These are phyloP conservation scores for Clivina fossor DNA, from an alignment of 2,888 invertebrate species.

Conservation along the genomic window DNA sequence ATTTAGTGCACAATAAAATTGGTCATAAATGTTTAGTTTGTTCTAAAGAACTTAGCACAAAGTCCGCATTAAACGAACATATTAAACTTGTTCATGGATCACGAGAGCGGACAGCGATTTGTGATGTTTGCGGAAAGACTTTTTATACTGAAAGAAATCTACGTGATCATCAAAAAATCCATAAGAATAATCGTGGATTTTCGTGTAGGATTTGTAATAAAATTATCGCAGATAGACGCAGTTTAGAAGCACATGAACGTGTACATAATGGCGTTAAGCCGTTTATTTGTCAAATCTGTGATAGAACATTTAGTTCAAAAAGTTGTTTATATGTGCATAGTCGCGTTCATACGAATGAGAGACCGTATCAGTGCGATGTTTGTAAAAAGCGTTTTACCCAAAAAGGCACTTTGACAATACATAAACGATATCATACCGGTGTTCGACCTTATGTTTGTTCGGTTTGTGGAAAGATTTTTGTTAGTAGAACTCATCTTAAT, in stretches of 20 bases:
- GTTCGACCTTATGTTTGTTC: conserved; percentile 59
- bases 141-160: conserved; percentile 50
- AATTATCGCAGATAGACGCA: conserved; percentile 47
- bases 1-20: conserved; percentile 44
- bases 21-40: conserved; percentile 46
- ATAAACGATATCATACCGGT: conserved; percentile 60
- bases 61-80: conserved; percentile 46
- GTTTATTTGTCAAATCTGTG: conserved; percentile 57
- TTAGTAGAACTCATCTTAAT: conserved; percentile 61
- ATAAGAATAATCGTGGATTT: conserved; percentile 43
- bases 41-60: conserved; percentile 43
- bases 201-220: conserved; percentile 50
- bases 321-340: conserved; percentile 58
- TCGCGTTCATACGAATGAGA: conserved; percentile 57
- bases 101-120: conserved; percentile 45
- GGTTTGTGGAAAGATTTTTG: conserved; percentile 60
- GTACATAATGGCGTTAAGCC: conserved; percentile 55
- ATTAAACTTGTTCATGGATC: conserved; percentile 41
- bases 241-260: conserved; percentile 57
- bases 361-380: conserved; percentile 52
- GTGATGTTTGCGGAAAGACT: conserved; percentile 53
- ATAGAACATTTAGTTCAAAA: conserved; percentile 59
- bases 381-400: conserved; percentile 63
- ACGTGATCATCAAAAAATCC: conserved; percentile 46
- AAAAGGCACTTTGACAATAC: conserved; percentile 58